Evolutionary conservation across 2,113 vertebrate genomes (phyloP).

Genomic region (Pristiophorus japonicus): DNA sequence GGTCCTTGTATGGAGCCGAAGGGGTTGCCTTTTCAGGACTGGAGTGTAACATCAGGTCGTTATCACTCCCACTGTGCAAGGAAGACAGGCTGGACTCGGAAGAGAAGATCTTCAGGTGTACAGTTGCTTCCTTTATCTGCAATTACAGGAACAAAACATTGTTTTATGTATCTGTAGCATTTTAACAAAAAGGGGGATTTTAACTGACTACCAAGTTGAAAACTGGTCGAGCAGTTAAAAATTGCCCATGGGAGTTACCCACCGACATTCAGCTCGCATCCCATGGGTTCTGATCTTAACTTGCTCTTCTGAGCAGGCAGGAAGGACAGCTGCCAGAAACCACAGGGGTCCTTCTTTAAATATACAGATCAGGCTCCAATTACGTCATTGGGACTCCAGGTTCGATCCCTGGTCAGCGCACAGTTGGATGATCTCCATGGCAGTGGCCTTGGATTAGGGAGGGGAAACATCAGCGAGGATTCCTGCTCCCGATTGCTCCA

Average conservation of each 20-base stretch:
- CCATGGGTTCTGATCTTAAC: not conserved
- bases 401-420: not conserved
- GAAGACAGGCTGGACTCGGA: slow-evolving; percentile 85
- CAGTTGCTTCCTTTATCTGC: slow-evolving; percentile 94
- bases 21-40: slow-evolving; percentile 63
- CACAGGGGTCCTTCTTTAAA: not conserved
- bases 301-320: not conserved
- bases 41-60: slow-evolving; percentile 71
- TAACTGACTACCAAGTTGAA: not conserved
- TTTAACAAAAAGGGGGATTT: too few relatives aligned
- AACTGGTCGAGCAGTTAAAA: not conserved
- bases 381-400: not conserved
- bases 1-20: slow-evolving; percentile 63
- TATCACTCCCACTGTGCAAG: slow-evolving; percentile 77
- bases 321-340: not conserved
- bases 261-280: not conserved
- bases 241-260: not conserved
- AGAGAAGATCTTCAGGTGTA: slow-evolving; percentile 81
- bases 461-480: not conserved
- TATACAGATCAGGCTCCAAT: not conserved
- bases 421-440: not conserved
- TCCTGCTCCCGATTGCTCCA: not conserved
- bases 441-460: not conserved
- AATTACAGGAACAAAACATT: slow-evolving; percentile 41
- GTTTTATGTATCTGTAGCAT: too few relatives aligned